Base-by-base conservation (phyloP, 2,888 invertebrate genomes). In the Polia nebulosa region DNA sequence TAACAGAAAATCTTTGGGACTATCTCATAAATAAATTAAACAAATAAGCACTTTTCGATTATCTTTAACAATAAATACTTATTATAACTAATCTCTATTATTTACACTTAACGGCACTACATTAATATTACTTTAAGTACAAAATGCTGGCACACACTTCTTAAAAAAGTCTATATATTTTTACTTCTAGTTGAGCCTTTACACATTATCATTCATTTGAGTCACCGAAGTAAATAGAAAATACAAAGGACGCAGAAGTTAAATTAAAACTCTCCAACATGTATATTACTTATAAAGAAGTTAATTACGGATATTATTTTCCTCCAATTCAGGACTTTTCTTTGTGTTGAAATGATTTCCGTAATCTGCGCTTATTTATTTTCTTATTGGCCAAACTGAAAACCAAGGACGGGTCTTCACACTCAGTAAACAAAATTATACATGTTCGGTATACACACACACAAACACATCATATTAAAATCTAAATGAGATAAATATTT, bases 71-170 rank as follows among this genome's bases (percentile, higher is more conserved):
- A 45, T 34, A 52, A 52, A 55, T 51, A 53, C 59, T 55, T 60
- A 75, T 51, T 27, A 65, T 15, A 53, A 4, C 34, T 44, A 32
- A 44, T 0, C 9, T 29, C 34, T 13, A 49, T 34, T 58, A 79
- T 53, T 61, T 45, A 61, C 60, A 75, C 0, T 6, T 45, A 41
- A 57, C 52, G 29, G 3, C 25, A 49, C 32, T 47, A n/a, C 32
- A 13, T 22, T 34, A 47, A 17, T 13, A 63, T 32, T 11, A 25
- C 29, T 17, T 4, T 27, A 8, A 44, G 22, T 22, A n/a, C 0
- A 29, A 22, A 36, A 41, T n/a, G 0, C 39, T n/a, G 6, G 8
- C 3, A 34, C 5, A 22, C 4, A 1, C 7, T 22, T 39, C 11
- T n/a, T 68, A n/a, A 15, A 60, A 4, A 34, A 2, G 22, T 53